Evolutionary conservation across 2,888 invertebrate species (phyloP).

Genomic region (Ennomos erosarius): DNA sequence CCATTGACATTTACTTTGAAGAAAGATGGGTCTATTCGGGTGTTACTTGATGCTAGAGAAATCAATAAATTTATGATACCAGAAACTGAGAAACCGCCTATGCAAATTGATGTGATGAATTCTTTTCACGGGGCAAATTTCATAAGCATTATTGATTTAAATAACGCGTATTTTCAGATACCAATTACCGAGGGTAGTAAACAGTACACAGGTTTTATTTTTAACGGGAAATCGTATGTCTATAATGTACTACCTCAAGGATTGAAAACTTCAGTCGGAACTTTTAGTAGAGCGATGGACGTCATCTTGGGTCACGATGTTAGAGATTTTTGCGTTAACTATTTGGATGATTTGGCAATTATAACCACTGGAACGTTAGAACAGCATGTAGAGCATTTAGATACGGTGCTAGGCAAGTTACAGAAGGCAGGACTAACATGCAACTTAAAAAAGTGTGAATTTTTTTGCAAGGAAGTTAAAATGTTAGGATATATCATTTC

Average conservation of each 20-base stretch:
- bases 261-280: slow-evolving; percentile 35
- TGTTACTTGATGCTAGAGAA: too few relatives aligned
- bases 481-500: slow-evolving; percentile 30
- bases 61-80: too few relatives aligned
- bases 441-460: slow-evolving; percentile 22
- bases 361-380: slow-evolving; percentile 27
- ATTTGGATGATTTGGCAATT: slow-evolving; percentile 41
- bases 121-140: too few relatives aligned
- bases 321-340: slow-evolving; percentile 41
- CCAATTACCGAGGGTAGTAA: slow-evolving; percentile 8
- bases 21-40: too few relatives aligned
- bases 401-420: slow-evolving; percentile 25
- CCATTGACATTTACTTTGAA: slow-evolving; percentile 24
- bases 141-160: neutral
- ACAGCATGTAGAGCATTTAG: slow-evolving; percentile 38
- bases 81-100: too few relatives aligned
- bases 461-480: slow-evolving; percentile 23
- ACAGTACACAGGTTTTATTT: slow-evolving; percentile 9
- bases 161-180: slow-evolving; percentile 23
- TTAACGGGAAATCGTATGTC: too few relatives aligned
- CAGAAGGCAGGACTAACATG: slow-evolving; percentile 15
- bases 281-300: slow-evolving; percentile 8
- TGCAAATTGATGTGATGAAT: too few relatives aligned
- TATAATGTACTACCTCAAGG: slow-evolving; percentile 9
- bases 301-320: slow-evolving; percentile 39